A percentile compares a stretch with the other conserved stretches of the same genome.
These are phyloP conservation scores for Echinops telfairi DNA, from an alignment of 2,113 vertebrate species.

Conservation along the genomic window DNA sequence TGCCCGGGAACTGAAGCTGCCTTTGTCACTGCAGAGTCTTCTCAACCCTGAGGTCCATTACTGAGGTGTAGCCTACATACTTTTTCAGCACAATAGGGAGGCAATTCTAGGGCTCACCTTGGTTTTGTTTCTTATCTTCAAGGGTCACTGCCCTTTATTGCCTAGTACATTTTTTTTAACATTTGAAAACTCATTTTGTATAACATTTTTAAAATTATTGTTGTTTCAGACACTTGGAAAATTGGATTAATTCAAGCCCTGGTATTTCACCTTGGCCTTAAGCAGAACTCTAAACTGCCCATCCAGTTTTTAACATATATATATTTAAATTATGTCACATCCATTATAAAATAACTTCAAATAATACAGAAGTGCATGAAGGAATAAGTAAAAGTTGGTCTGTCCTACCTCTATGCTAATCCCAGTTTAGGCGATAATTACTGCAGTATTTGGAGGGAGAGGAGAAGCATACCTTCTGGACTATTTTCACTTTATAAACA, in stretches of 20 bases:
- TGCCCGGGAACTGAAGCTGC: neutral
- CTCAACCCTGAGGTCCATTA: neutral
- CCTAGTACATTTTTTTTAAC: neutral
- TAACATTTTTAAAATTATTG: neutral
- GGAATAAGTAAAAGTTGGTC: neutral
- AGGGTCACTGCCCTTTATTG: neutral
- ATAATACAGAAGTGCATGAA: neutral
- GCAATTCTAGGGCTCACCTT: neutral
- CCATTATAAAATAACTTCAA: neutral
- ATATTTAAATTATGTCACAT: neutral
- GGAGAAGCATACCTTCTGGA: neutral
- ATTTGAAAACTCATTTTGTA: neutral
- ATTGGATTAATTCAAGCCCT: neutral
- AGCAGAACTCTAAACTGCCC: neutral
- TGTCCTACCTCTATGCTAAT: neutral
- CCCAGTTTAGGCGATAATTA: neutral
- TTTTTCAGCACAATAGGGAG: neutral
- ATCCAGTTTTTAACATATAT: neutral
- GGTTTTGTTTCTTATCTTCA: neutral
- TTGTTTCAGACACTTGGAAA: neutral
- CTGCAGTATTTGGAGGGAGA: neutral
- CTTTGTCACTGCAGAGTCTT: neutral
- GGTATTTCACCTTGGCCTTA: neutral
- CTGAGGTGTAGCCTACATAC: neutral
- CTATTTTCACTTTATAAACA: conserved; percentile 7